A percentile compares a stretch with the other conserved stretches of the same genome.
Evolutionary conservation across 2,888 invertebrate genomes (phyloP).

Genomic region (Eumacrocentrus americanus): DNA sequence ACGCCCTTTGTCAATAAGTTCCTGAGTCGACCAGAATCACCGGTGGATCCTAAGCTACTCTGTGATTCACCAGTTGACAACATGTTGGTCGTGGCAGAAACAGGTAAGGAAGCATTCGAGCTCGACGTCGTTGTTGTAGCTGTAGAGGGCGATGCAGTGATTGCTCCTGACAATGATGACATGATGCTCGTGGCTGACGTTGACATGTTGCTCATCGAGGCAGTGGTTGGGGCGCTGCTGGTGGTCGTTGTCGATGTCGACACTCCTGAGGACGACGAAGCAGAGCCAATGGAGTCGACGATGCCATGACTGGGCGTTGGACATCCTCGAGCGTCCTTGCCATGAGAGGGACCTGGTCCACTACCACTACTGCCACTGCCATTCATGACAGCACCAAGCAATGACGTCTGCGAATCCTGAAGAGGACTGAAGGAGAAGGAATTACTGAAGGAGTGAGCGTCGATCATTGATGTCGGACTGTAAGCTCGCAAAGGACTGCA

Average conservation of each 20-base stretch:
- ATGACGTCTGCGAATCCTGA: constrained; percentile 63
- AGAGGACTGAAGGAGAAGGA: constrained; percentile 72
- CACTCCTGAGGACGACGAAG: constrained; percentile 25
- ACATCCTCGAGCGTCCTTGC: constrained; percentile 64
- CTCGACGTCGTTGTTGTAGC: constrained; percentile 31
- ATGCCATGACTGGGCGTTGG: constrained; percentile 38
- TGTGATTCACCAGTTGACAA: constrained; percentile 27
- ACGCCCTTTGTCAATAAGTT: constrained; percentile 62
- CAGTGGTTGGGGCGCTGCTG: constrained; percentile 27
- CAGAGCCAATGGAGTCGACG: constrained; percentile 29
- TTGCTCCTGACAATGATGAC: constrained; percentile 16
- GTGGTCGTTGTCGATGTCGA: constrained; percentile 17
- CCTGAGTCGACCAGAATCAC: constrained; percentile 63
- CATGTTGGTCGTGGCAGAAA: constrained; percentile 17
- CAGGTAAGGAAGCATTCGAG: constrained; percentile 20
- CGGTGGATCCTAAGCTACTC: constrained; percentile 51
- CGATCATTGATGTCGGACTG: constrained; percentile 62
- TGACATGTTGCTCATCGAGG: not conserved
- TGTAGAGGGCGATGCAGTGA: constrained; percentile 10
- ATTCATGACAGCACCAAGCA: constrained; percentile 44
- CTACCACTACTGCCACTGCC: constrained; percentile 53
- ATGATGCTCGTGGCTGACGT: constrained; percentile 26
- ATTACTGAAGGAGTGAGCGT: constrained; percentile 64
- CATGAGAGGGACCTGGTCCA: constrained; percentile 67
- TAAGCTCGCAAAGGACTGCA: constrained; percentile 62